These are phyloP conservation scores for Dendronephthya gigantea DNA, from an alignment of 64 coral and sea anemone genomes.

Conservation along the genomic window DNA sequence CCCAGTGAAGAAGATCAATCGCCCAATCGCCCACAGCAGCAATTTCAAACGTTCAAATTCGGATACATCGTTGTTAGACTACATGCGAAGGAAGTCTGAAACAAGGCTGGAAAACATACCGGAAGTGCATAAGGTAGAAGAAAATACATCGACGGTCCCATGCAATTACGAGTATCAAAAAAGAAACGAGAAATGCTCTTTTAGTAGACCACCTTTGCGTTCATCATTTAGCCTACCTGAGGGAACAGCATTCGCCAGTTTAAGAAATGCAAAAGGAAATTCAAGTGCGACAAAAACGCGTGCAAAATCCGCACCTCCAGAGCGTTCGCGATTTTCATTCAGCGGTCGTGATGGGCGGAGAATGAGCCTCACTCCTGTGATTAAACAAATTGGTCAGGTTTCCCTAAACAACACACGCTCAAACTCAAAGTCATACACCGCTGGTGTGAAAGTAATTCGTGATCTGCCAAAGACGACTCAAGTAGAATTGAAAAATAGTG, in stretches of 20 bases:
- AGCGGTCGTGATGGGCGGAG: background rate
- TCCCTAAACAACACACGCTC: background rate
- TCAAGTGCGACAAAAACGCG: background rate
- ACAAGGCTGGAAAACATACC: background rate
- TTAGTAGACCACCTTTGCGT: background rate
- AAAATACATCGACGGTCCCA: background rate
- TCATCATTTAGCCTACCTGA: background rate
- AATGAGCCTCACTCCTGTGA: slow-evolving; percentile 1
- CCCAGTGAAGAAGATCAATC: too few relatives aligned
- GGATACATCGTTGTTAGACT: background rate
- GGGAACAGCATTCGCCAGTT: background rate
- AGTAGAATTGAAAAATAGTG: background rate
- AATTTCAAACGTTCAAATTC: background rate
- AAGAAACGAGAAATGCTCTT: background rate
- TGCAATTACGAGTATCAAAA: background rate
- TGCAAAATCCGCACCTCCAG: background rate
- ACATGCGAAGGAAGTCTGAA: background rate
- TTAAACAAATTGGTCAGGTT: background rate
- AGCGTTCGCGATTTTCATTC: background rate
- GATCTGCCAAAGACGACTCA: background rate
- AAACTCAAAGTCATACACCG: too few relatives aligned
- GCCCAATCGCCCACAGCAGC: background rate
- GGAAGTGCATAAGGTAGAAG: background rate
- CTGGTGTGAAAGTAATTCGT: background rate
- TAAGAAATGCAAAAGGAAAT: background rate